phyloP scores from a whole-genome alignment of 2,888 invertebrate genomes.

The Pristionchus fissidentatus region DNA sequence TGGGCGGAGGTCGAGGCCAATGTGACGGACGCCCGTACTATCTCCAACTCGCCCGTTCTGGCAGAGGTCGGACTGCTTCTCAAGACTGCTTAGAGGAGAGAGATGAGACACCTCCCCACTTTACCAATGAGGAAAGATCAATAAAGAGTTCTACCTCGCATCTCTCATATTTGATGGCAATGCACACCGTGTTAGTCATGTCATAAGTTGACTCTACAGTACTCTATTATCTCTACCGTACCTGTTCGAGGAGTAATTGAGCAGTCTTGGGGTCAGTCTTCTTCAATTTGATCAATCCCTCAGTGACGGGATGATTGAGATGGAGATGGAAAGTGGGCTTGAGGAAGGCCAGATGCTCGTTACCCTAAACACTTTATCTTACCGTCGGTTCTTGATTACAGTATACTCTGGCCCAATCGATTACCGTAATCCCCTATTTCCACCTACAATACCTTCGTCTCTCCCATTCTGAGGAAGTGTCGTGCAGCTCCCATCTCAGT shows the following conservation, averaged over 20 bases:
- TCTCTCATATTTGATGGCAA: not conserved
- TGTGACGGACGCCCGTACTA: constrained; percentile 17
- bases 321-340: constrained; percentile 95
- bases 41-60: constrained; percentile 12
- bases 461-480: constrained; percentile 88
- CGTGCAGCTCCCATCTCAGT: constrained; percentile 94
- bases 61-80: constrained; percentile 24
- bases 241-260: constrained; percentile 88
- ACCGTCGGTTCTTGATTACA: not conserved
- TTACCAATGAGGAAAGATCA: too few relatives aligned
- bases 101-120: not conserved
- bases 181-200: not conserved
- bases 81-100: constrained; percentile 29
- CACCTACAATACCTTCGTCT: constrained; percentile 73
- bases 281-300: constrained; percentile 86
- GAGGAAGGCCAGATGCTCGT: constrained; percentile 82
- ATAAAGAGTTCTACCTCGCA: not conserved
- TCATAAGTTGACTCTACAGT: not conserved
- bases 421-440: not conserved
- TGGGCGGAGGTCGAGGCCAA: constrained; percentile 24
- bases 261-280: constrained; percentile 86
- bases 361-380: constrained; percentile 50
- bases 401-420: not conserved
- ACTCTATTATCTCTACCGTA: constrained; percentile 71
- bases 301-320: constrained; percentile 91